Evolutionary conservation across 2,113 vertebrate species (phyloP), one percentile per base, ranked within the genome.

Genomic region (Cygnus atratus): DNA sequence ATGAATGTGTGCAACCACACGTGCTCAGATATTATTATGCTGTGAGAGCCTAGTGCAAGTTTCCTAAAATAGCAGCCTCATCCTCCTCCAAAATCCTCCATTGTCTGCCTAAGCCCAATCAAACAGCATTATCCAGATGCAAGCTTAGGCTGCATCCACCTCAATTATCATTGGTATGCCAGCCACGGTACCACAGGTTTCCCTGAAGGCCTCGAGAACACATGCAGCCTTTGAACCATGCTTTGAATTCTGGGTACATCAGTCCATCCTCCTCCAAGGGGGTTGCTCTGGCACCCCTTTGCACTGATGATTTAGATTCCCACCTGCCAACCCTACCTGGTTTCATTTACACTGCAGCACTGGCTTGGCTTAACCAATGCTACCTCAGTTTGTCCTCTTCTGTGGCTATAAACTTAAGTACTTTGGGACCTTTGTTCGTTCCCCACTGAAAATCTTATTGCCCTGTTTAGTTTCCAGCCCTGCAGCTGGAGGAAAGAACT

Each of bases 111-210:
- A 84, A 96, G 79, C 31, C 88, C 52, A 68, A 81, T 87, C 75
- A 88, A 95, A 96, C 46, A 84, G 73, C 86, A 81, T 94, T 95
- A 97, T 96, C 90, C 57, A 68, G 55, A 65, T 91, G 86, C 39
- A 75, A n/a, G 76, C 62, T 91, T 84, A 87, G 61, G 3, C 14
- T 41, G 9, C 37, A 61, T 61, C 57, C 43, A 84, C 43, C 44
- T 88, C 70, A 15, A 19, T 54, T 87, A 54, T 9, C 46, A 90
- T 3, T 65, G 48, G 19, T 84, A 17, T 11, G 33, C 76, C 73
- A 84, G 62, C 43, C 31, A 10, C 8, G 29, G 7, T 52, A 17
- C 35, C 15, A 29, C 52, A 37, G 21, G 63, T 28, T 91, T 19
- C 39, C 52, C 62, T 41, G 39, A 78, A 72, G 44, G 43, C 52